Conservation (phyloP, 2,888 invertebrate genomes). For the Prosapia bicincta region DNA sequence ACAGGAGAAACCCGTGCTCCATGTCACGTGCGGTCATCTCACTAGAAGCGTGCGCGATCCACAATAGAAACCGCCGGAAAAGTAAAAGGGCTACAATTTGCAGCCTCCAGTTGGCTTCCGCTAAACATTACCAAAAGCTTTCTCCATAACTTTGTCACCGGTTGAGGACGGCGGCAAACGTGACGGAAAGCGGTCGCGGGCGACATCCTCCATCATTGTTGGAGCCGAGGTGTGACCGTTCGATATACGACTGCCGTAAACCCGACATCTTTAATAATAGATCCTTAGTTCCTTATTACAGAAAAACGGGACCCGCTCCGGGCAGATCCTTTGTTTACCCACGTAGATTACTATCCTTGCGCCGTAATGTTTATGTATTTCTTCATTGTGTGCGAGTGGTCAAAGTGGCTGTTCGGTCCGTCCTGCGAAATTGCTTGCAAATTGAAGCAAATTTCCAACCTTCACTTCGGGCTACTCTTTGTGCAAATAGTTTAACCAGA, state of each 20-base stretch:
- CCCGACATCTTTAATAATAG: background rate
- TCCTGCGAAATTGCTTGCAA: background rate
- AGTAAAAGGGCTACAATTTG: background rate
- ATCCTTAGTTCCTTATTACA: background rate
- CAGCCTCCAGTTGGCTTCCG: background rate
- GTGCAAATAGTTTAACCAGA: background rate
- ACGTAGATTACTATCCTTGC: background rate
- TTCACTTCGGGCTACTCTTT: background rate
- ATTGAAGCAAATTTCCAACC: background rate
- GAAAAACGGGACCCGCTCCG: background rate
- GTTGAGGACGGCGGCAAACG: background rate
- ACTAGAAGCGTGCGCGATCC: background rate
- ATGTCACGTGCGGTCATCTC: background rate
- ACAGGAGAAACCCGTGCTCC: background rate
- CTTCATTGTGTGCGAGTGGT: background rate
- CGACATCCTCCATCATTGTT: background rate
- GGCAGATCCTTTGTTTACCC: background rate
- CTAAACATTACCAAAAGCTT: background rate
- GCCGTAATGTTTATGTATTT: background rate
- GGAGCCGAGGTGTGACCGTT: background rate
- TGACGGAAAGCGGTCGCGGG: background rate
- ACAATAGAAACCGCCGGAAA: background rate
- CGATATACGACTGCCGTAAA: background rate
- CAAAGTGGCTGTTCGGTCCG: background rate
- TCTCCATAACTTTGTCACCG: background rate